phyloP scores from a whole-genome alignment of 2,888 invertebrate genomes.

The Brassicogethes aeneus region DNA sequence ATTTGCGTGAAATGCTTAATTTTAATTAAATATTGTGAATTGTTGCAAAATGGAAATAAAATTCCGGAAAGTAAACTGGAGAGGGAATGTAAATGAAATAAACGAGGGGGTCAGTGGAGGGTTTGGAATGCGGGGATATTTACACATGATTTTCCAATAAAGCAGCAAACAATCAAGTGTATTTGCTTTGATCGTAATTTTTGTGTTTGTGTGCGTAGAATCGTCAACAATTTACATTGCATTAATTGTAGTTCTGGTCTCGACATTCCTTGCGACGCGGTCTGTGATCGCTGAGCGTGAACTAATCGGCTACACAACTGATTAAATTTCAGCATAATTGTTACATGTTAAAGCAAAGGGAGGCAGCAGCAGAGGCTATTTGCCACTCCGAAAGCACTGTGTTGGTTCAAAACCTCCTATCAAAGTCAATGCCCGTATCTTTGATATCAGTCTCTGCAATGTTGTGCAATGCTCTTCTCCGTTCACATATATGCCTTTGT shows the following conservation, averaged over 20 bases:
- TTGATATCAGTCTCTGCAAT: slow-evolving; percentile 29
- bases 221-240: slow-evolving; percentile 43
- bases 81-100: background rate
- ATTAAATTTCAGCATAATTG: slow-evolving; percentile 45
- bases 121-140: slow-evolving; percentile 10
- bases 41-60: background rate
- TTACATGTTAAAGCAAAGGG: slow-evolving; percentile 35
- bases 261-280: slow-evolving; percentile 41
- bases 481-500: background rate
- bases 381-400: background rate
- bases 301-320: slow-evolving; percentile 42
- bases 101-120: slow-evolving; percentile 8
- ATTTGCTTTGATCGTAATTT: slow-evolving; percentile 34
- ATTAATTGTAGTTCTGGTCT: slow-evolving; percentile 38
- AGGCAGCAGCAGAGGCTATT: slow-evolving; percentile 16
- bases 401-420: slow-evolving; percentile 16
- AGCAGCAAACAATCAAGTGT: slow-evolving; percentile 32
- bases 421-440: slow-evolving; percentile 34
- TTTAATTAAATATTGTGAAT: too few species aligned
- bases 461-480: slow-evolving; percentile 21
- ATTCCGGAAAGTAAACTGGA: background rate
- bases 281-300: slow-evolving; percentile 42
- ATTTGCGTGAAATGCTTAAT: too few species aligned
- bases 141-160: slow-evolving; percentile 31
- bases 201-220: slow-evolving; percentile 24